Percentiles rank a stretch among this genome's conserved stretches.
These are phyloP conservation scores for Limnodromus scolopaceus DNA, from an alignment of 2,797 vertebrate species.

Conservation along the genomic window DNA sequence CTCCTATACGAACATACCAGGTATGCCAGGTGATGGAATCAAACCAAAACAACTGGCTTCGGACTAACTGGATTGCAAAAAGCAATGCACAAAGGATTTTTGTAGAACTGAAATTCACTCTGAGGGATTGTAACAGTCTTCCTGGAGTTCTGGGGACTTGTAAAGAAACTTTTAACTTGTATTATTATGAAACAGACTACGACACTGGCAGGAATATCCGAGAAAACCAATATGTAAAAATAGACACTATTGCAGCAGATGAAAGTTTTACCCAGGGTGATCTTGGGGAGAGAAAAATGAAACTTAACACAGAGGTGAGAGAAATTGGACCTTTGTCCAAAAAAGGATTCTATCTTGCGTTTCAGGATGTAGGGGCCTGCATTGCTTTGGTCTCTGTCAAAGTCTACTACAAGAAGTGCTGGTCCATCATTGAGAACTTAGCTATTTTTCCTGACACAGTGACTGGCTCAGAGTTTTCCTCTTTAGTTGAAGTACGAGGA, in stretches of 20 bases:
- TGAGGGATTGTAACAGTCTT: constrained; percentile 99
- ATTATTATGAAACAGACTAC: constrained; percentile 98
- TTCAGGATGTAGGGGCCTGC: constrained; percentile 98
- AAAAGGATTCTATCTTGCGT: constrained; percentile 98
- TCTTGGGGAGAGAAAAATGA: constrained; percentile 99
- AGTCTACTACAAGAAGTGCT: constrained; percentile 99
- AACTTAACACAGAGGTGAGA: constrained; percentile 98
- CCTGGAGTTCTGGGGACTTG: constrained; percentile 97
- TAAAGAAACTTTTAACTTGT: constrained; percentile 99
- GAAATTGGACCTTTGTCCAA: constrained; percentile 95
- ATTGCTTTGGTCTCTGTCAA: constrained; percentile 98
- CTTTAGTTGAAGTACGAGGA: constrained; percentile 97
- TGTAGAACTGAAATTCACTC: constrained; percentile 99
- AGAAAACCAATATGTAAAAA: constrained; percentile 98
- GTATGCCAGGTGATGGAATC: constrained; percentile 99
- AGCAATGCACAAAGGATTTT: constrained; percentile 99
- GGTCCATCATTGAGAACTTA: constrained; percentile 99
- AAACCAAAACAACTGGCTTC: constrained; percentile 99
- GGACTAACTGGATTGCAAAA: constrained; percentile 99
- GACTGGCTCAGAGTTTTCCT: constrained; percentile 98
- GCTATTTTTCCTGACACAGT: constrained; percentile 98
- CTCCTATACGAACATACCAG: constrained; percentile 98
- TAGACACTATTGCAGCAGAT: constrained; percentile 99
- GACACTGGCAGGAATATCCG: constrained; percentile 95
- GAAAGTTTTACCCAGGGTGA: constrained; percentile 99